These are phyloP conservation scores for Protobothrops mucrosquamatus DNA, from an alignment of 2,113 vertebrate species.

Conservation along the genomic window DNA sequence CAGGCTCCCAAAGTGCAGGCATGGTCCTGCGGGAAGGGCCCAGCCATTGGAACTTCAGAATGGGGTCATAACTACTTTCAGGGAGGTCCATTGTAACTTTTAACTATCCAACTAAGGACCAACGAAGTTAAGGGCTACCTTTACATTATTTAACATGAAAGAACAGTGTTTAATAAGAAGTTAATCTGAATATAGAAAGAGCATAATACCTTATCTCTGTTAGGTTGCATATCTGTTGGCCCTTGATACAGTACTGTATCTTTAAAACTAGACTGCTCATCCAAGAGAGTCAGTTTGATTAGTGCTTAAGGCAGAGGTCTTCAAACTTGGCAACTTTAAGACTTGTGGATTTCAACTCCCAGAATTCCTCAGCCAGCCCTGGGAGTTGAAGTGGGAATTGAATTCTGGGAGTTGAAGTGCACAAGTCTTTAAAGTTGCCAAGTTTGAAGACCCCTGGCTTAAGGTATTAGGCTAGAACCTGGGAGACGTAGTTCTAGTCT, in stretches of 20 bases:
- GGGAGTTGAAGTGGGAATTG: too few relatives aligned
- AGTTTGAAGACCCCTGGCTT: too few relatives aligned
- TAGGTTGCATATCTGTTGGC: neutral
- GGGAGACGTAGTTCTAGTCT: neutral
- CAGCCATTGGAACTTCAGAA: neutral
- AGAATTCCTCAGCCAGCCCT: too few relatives aligned
- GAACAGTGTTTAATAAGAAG: neutral
- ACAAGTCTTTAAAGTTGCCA: too few relatives aligned
- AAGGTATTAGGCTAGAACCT: neutral
- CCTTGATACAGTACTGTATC: neutral
- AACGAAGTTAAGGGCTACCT: neutral
- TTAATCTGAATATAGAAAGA: neutral
- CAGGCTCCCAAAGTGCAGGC: neutral
- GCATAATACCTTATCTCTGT: neutral
- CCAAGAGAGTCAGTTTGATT: neutral
- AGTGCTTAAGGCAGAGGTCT: neutral
- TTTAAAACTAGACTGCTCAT: neutral
- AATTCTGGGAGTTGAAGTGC: too few relatives aligned
- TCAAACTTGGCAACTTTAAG: too few relatives aligned
- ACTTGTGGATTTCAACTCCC: too few relatives aligned
- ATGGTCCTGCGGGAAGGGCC: neutral
- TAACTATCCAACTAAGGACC: neutral
- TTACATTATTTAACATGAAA: neutral
- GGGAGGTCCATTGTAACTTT: neutral
- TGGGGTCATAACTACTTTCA: neutral